A percentile compares a stretch with the other conserved stretches of the same genome.
Evolutionary conservation across 2,888 invertebrate species (phyloP).

Genomic region (Schrankia costaestrigalis): DNA sequence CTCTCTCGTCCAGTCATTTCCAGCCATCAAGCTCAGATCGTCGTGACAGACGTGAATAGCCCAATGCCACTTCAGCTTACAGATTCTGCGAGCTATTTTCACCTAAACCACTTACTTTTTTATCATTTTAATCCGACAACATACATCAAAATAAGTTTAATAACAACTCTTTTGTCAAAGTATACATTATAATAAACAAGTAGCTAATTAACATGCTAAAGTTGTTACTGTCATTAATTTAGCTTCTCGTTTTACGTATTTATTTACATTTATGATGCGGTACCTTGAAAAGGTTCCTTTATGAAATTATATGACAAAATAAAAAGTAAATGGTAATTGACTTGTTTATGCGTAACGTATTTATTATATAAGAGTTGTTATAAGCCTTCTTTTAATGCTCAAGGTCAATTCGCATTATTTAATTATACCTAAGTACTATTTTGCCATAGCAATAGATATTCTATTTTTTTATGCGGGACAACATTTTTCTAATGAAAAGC

Average conservation of each 20-base stretch:
- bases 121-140: constrained; percentile 1
- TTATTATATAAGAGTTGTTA: constrained; percentile 12
- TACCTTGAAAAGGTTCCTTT: constrained; percentile 17
- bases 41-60: too few species aligned
- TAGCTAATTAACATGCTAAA: constrained; percentile 14
- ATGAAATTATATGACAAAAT: constrained; percentile 21
- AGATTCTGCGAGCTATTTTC: not conserved
- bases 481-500: too few species aligned
- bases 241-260: constrained; percentile 12
- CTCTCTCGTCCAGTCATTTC: too few species aligned
- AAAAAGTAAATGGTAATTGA: constrained; percentile 23
- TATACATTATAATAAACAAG: constrained; percentile 16
- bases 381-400: too few species aligned
- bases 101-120: constrained; percentile 10
- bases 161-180: constrained; percentile 10
- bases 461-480: too few species aligned
- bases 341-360: constrained; percentile 23
- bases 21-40: too few species aligned
- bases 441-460: too few species aligned
- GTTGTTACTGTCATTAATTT: constrained; percentile 22
- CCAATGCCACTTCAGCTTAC: too few species aligned
- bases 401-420: too few species aligned
- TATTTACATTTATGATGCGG: constrained; percentile 20
- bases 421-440: too few species aligned
- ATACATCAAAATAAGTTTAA: constrained; percentile 12